Evolutionary conservation across 2,888 invertebrate species (phyloP).

Genomic region (Apodemia zela): DNA sequence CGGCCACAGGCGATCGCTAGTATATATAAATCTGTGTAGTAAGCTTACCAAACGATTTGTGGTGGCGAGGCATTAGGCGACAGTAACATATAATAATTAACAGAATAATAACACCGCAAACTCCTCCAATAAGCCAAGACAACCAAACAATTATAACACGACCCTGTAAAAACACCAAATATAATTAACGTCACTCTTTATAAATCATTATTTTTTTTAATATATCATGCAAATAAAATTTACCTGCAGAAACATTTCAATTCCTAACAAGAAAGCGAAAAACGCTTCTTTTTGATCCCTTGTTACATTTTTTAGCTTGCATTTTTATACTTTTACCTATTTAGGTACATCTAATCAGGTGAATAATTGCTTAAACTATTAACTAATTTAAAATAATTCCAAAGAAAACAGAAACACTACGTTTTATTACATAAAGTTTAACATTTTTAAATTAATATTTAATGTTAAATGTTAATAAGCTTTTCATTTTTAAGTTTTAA

Average conservation of each 20-base stretch:
- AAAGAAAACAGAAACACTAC: background rate
- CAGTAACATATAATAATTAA: slow-evolving; percentile 84
- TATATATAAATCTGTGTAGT: no score
- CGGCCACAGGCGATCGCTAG: no score
- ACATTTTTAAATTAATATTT: background rate
- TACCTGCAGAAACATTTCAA: slow-evolving; percentile 77
- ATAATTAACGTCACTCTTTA: slow-evolving; percentile 14
- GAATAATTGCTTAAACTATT: slow-evolving; percentile 37
- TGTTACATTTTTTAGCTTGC: slow-evolving; percentile 48
- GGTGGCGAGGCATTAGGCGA: slow-evolving; percentile 85
- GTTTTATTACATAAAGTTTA: background rate
- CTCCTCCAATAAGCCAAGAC: slow-evolving; percentile 80
- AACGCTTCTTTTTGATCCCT: slow-evolving; percentile 56
- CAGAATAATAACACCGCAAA: slow-evolving; percentile 83
- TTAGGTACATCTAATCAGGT: slow-evolving; percentile 47
- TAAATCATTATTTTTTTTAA: slow-evolving; percentile 31
- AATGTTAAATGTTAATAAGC: background rate
- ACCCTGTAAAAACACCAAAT: slow-evolving; percentile 49
- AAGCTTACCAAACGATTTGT: slow-evolving; percentile 83
- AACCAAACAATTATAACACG: slow-evolving; percentile 78
- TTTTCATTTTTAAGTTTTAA: slow-evolving; percentile 3
- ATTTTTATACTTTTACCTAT: slow-evolving; percentile 56
- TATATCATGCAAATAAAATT: slow-evolving; percentile 43
- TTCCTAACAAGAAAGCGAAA: slow-evolving; percentile 58
- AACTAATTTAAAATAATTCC: slow-evolving; percentile 31